A percentile compares a stretch with the other conserved stretches of the same genome.
These are phyloP conservation scores for Archilochus colubris DNA, from an alignment of 2,113 vertebrate genomes.

Conservation along the genomic window DNA sequence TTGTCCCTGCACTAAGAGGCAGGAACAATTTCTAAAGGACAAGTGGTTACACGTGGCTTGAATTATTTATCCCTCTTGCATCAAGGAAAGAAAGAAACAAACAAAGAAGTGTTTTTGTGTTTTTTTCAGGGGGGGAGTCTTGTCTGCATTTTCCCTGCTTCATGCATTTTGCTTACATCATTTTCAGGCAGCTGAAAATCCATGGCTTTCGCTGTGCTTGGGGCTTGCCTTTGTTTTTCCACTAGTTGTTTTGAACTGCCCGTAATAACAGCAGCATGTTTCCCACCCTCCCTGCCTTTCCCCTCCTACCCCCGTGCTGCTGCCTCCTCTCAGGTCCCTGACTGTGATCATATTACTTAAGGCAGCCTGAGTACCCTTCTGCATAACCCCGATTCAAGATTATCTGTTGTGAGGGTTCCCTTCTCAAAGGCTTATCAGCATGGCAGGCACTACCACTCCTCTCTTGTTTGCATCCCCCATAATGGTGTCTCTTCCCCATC, in stretches of 20 bases:
- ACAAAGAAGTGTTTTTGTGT: background rate
- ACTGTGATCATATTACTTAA: background rate
- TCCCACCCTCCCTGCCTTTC: background rate
- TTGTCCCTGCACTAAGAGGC: conserved; percentile 51
- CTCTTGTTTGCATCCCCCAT: background rate
- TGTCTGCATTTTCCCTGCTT: background rate
- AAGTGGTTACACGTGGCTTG: conserved; percentile 76
- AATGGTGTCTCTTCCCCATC: background rate
- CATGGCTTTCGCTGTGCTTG: background rate
- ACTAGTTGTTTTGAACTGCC: background rate
- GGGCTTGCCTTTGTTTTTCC: conserved; percentile 44
- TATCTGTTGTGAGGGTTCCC: background rate
- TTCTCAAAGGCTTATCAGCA: conserved; percentile 30
- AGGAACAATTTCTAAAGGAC: conserved; percentile 77
- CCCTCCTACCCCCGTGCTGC: background rate
- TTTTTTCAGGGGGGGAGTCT: background rate
- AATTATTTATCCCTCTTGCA: conserved; percentile 80
- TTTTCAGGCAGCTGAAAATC: conserved; percentile 29
- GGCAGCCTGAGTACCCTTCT: background rate
- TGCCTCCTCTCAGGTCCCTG: background rate
- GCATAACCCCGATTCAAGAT: background rate
- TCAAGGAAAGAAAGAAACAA: conserved; percentile 17
- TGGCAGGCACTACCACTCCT: background rate
- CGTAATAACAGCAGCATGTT: background rate
- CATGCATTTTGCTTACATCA: background rate